Evolutionary conservation across 64 coral and sea anemone genomes (phyloP).

Genomic region (Orbicella faveolata): DNA sequence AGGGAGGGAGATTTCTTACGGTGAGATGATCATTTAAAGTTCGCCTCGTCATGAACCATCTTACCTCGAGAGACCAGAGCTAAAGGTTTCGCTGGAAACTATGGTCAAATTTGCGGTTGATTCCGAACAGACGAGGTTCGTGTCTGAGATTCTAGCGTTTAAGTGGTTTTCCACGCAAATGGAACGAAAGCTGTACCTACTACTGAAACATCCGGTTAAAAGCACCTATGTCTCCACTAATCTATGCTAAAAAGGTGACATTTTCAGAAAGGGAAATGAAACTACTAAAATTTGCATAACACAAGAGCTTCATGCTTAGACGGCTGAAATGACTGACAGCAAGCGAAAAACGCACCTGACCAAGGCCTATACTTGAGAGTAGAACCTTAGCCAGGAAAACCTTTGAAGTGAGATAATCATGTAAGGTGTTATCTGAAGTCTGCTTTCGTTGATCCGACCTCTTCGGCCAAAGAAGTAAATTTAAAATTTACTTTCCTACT

Average conservation of each 20-base stretch:
- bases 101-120: background rate
- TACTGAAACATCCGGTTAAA: background rate
- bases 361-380: too few species aligned
- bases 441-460: background rate
- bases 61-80: background rate
- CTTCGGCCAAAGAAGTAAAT: background rate
- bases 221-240: background rate
- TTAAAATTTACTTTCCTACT: background rate
- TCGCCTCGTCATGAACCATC: too few species aligned
- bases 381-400: too few species aligned
- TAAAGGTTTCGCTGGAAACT: background rate
- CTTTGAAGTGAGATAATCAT: too few species aligned
- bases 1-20: background rate
- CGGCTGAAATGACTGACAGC: background rate
- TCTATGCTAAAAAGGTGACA: conserved; percentile 17
- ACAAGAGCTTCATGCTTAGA: background rate
- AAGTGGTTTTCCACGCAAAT: background rate
- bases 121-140: background rate
- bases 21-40: too few species aligned
- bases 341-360: background rate
- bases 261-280: background rate
- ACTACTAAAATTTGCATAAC: conserved; percentile 30
- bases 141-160: background rate
- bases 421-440: too few species aligned
- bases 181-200: background rate